These are phyloP conservation scores for Himalopsyche phryganea DNA, from an alignment of 1,140 invertebrate species.

Conservation along the genomic window DNA sequence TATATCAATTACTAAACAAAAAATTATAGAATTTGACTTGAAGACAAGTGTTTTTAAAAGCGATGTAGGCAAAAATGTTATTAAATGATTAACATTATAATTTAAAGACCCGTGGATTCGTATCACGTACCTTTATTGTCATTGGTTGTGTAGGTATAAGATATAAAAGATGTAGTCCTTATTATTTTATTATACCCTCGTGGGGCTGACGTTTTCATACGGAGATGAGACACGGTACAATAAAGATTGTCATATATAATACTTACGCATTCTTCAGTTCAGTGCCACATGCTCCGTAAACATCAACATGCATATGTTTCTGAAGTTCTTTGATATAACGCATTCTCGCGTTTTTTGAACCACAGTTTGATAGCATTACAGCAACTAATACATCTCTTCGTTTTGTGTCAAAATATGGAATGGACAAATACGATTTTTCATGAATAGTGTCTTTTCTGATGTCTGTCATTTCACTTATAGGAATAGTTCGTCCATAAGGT, in stretches of 20 bases:
- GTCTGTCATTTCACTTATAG: slow-evolving; percentile 7
- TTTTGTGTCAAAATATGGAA: slow-evolving; percentile 32
- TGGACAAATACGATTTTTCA: background rate
- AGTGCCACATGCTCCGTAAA: slow-evolving; percentile 56
- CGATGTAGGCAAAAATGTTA: too few species aligned
- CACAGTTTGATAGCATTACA: slow-evolving; percentile 60
- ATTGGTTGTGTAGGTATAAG: too few species aligned
- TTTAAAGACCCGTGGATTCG: too few species aligned
- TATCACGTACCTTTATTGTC: too few species aligned
- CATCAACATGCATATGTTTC: slow-evolving; percentile 54
- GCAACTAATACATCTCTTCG: slow-evolving; percentile 48
- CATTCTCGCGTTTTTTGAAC: slow-evolving; percentile 53
- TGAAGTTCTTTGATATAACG: slow-evolving; percentile 55
- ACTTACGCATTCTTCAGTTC: slow-evolving; percentile 24
- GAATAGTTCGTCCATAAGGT: slow-evolving; percentile 57
- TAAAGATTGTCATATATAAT: background rate
- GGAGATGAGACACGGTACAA: too few species aligned
- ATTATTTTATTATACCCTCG: too few species aligned
- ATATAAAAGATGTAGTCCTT: too few species aligned
- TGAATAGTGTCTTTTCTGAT: background rate
- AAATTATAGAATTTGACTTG: too few species aligned
- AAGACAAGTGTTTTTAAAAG: too few species aligned
- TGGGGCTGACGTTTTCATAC: too few species aligned
- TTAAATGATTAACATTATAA: too few species aligned
- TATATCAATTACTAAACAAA: too few species aligned